Evolutionary conservation across 2,797 vertebrate species (phyloP), one percentile per base, ranked within the genome.

Genomic region (Semotilus atromaculatus): DNA sequence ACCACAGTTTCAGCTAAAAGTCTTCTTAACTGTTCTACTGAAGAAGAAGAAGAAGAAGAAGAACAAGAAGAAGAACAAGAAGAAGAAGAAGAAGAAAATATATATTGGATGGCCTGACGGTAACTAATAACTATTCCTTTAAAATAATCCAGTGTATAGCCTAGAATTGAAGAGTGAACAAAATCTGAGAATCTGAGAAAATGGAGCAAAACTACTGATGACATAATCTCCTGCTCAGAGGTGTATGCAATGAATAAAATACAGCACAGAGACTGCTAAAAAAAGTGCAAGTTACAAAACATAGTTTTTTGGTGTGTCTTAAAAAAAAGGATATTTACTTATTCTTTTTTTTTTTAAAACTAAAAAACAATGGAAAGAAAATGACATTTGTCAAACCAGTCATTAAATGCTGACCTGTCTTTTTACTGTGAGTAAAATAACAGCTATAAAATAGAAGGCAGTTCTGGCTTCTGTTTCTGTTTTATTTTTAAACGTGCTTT

Each of bases 371-470:
- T 58, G 34, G 34, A 58, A 40, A 58, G 23, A 58, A 76, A 38
- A 76, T n/a, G 0, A 58, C 74, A 58, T 76, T n/a, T 3, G 21
- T 58, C 23, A 38, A 38, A 26, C 53, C 21, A 38, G 21, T 75
- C 51, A 55, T n/a, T 55, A 36, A 75, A 21, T n/a, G 21, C 51
- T 38, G 74, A 76, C 58, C 34, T 76, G 51, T 76, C 3, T 23
- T 38, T 76, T 76, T 53, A 76, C 31, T 1, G 23, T 38, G 34
- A 26, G 53, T 34, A 58, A 76, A 74, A 74, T 74, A 76, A 76
- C 51, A 76, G 31, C 73, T 58, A n/a, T 76, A 29, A 60, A 58
- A 76, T 76, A 76, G 14, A 36, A 26, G 31, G 11, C 7, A 38
- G 11, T 9, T 55, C 14, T 55, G 31, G 51, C 6, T 1, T n/a